Evolutionary conservation across 2,888 invertebrate genomes (phyloP).

Genomic region (Clitarchus hookeri): DNA sequence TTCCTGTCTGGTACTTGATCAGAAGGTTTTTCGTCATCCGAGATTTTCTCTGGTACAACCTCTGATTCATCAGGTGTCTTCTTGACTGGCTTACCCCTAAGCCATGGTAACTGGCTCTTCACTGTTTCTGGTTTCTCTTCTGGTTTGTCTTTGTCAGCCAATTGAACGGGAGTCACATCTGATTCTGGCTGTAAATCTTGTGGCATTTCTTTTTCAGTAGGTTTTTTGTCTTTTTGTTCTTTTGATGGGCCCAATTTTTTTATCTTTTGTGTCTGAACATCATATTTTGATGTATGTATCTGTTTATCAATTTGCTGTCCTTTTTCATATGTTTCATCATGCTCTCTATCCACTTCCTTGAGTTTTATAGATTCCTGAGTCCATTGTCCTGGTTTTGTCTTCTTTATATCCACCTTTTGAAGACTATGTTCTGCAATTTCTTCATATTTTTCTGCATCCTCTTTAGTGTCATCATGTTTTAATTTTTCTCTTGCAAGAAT

Average conservation of each 20-base stretch:
- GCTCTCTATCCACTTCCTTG: no score
- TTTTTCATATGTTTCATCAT: no score
- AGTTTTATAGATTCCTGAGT: no score
- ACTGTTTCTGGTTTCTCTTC: conserved; percentile 41
- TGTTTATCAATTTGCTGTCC: no score
- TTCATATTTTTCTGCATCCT: no score
- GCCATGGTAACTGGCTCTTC: conserved; percentile 29
- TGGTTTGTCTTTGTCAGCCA: conserved; percentile 23
- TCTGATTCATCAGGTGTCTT: not conserved
- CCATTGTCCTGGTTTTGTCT: no score
- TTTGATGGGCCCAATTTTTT: conserved; percentile 47
- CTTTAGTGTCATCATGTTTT: conserved; percentile 25
- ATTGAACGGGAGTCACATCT: not conserved
- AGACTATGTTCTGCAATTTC: no score
- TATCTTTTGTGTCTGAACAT: not conserved
- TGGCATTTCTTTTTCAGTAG: conserved; percentile 40
- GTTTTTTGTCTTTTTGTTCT: conserved; percentile 51
- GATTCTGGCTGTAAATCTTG: no score
- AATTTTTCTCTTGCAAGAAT: conserved; percentile 34
- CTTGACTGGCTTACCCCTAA: conserved; percentile 10
- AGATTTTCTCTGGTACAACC: not conserved
- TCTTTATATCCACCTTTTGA: no score
- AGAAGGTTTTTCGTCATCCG: conserved; percentile 12
- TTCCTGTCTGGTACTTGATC: conserved; percentile 16
- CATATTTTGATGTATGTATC: no score